phyloP scores from a whole-genome alignment of 2,113 vertebrate genomes.

The Oxygymnocypris stewartii region DNA sequence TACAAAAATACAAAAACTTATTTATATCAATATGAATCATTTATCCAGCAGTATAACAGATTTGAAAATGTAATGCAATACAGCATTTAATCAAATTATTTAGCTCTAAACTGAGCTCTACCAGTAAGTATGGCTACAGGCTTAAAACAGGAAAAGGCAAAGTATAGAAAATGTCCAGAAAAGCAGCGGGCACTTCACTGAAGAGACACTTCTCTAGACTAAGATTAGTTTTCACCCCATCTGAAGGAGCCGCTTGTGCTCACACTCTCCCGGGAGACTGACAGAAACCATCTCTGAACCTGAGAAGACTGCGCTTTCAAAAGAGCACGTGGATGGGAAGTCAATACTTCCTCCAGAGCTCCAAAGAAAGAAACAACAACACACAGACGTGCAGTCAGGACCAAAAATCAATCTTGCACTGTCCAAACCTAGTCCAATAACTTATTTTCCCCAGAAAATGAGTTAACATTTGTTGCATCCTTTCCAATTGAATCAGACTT shows the following conservation, averaged over 20 bases:
- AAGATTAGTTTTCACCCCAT: constrained; percentile 8
- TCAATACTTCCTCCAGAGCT: not conserved
- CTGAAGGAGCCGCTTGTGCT: not conserved
- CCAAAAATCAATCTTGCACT: not conserved
- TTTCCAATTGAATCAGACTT: too few relatives aligned
- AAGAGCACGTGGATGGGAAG: not conserved
- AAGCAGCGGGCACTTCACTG: not conserved
- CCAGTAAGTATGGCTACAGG: not conserved
- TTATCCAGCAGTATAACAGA: not conserved
- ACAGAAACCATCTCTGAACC: not conserved
- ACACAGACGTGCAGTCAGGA: not conserved
- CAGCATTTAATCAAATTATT: not conserved
- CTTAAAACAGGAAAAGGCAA: not conserved
- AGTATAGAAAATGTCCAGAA: not conserved
- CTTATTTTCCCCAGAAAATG: not conserved
- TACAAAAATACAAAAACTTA: not conserved
- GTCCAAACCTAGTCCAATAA: not conserved
- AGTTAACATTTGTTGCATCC: not conserved
- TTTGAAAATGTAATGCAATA: not conserved
- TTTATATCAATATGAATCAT: not conserved
- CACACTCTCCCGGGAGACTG: not conserved
- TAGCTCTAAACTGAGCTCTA: not conserved
- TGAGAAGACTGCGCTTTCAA: not conserved
- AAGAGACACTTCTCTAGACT: constrained; percentile 50
- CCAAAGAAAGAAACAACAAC: not conserved